Conservation (phyloP, 2,888 invertebrate genomes). For the Aphelenchoides bicaudatus region DNA sequence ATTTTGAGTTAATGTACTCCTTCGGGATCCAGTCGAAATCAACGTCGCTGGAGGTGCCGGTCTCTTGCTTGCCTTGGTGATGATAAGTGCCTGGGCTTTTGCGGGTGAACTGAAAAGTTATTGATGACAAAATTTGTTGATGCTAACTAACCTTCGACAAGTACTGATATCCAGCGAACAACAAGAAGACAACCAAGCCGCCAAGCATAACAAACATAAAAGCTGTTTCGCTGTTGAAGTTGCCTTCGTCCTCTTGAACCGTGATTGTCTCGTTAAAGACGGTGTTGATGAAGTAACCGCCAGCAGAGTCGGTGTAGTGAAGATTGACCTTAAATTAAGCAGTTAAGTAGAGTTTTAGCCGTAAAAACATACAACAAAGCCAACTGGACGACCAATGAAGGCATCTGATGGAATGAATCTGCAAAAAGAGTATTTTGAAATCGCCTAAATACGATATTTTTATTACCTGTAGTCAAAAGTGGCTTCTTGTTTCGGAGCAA, state of each 20-base stretch:
- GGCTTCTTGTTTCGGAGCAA: conserved; percentile 85
- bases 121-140: conserved; percentile 24
- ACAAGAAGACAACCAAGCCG: conserved; percentile 78
- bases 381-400: conserved; percentile 94
- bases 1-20: no score
- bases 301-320: conserved; percentile 62
- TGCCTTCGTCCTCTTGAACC: conserved; percentile 91
- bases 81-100: conserved; percentile 51
- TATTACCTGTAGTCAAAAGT: conserved; percentile 91
- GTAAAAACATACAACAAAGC: no score
- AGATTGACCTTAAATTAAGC: no score
- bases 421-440: no score
- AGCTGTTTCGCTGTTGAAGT: conserved; percentile 95
- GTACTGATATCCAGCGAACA: conserved; percentile 67
- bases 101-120: conserved; percentile 45
- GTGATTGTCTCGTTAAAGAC: conserved; percentile 96
- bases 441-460: no score
- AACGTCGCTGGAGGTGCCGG: conserved; percentile 85
- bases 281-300: conserved; percentile 74
- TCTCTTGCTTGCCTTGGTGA: conserved; percentile 67
- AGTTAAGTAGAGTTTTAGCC: no score
- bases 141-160: conserved; percentile 54
- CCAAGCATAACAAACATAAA: conserved; percentile 93
- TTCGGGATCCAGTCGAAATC: conserved; percentile 99
- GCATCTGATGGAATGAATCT: conserved; percentile 89